These are phyloP conservation scores for Pteria penguin DNA, from an alignment of 2,888 invertebrate genomes.

Conservation along the genomic window DNA sequence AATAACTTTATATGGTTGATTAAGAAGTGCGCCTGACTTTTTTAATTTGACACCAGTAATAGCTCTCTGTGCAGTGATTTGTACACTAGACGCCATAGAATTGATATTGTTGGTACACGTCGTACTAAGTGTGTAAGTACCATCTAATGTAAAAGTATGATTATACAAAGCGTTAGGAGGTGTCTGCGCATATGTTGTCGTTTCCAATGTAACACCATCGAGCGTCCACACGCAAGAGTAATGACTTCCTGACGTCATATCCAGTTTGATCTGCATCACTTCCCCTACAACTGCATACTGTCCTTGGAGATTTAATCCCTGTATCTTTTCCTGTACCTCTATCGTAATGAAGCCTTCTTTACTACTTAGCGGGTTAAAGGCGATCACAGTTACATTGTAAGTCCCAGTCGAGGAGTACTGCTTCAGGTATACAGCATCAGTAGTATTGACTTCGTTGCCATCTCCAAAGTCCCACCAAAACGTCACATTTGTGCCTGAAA, in stretches of 20 bases:
- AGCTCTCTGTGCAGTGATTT: constrained; percentile 58
- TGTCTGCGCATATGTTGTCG: constrained; percentile 27
- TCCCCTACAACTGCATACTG: constrained; percentile 30
- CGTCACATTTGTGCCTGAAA: constrained; percentile 67
- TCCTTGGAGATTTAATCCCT: constrained; percentile 49
- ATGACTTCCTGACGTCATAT: constrained; percentile 66
- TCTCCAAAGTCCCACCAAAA: constrained; percentile 76
- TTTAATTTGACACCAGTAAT: constrained; percentile 61
- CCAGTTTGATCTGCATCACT: constrained; percentile 42
- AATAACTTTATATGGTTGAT: constrained; percentile 45
- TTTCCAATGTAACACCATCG: constrained; percentile 48
- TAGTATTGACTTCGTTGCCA: constrained; percentile 50
- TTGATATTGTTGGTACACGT: constrained; percentile 64
- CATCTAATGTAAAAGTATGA: constrained; percentile 53
- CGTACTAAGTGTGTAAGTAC: constrained; percentile 49
- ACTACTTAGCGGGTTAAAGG: constrained; percentile 62
- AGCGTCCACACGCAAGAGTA: constrained; percentile 66
- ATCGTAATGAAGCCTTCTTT: constrained; percentile 64
- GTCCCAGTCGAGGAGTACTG: constrained; percentile 55
- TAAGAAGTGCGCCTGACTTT: constrained; percentile 54
- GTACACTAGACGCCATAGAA: background rate
- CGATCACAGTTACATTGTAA: constrained; percentile 64
- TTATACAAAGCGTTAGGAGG: constrained; percentile 28
- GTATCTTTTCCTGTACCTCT: constrained; percentile 63
- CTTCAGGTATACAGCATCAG: constrained; percentile 40